These are phyloP conservation scores for Patella depressa DNA, from an alignment of 2,888 invertebrate species.

Conservation along the genomic window DNA sequence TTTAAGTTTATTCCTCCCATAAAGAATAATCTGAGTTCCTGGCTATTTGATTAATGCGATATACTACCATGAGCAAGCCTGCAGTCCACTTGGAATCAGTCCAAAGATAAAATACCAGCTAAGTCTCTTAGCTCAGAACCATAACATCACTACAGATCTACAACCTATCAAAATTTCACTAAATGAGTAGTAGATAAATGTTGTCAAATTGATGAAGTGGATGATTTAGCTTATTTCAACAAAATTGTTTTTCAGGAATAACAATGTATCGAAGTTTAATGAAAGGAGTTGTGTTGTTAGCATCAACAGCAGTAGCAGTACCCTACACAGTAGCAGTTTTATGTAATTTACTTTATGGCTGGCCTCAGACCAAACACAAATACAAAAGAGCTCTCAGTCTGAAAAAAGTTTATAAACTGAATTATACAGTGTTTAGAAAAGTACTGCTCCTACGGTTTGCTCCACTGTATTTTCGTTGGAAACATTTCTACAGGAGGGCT, in stretches of 20 bases:
- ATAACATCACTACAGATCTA: too few species aligned
- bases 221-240: too few species aligned
- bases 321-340: conserved; percentile 65
- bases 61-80: too few species aligned
- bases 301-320: conserved; percentile 57
- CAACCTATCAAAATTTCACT: too few species aligned
- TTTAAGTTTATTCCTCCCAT: too few species aligned
- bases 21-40: too few species aligned
- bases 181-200: too few species aligned
- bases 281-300: conserved; percentile 37
- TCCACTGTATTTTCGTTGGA: conserved; percentile 57
- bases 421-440: conserved; percentile 56
- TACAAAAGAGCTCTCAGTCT: conserved; percentile 62
- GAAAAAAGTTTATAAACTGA: conserved; percentile 63
- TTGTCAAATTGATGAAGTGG: too few species aligned
- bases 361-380: conserved; percentile 56
- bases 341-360: conserved; percentile 64
- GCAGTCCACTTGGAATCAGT: too few species aligned
- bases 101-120: too few species aligned
- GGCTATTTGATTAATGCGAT: too few species aligned
- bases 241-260: neutral
- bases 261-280: conserved; percentile 16
- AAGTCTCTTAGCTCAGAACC: too few species aligned
- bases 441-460: conserved; percentile 46
- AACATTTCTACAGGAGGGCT: conserved; percentile 55